Percentiles rank a stretch among this genome's conserved stretches.
Conservation (phyloP, 1,140 invertebrate species). For the Prorops nasuta region DNA sequence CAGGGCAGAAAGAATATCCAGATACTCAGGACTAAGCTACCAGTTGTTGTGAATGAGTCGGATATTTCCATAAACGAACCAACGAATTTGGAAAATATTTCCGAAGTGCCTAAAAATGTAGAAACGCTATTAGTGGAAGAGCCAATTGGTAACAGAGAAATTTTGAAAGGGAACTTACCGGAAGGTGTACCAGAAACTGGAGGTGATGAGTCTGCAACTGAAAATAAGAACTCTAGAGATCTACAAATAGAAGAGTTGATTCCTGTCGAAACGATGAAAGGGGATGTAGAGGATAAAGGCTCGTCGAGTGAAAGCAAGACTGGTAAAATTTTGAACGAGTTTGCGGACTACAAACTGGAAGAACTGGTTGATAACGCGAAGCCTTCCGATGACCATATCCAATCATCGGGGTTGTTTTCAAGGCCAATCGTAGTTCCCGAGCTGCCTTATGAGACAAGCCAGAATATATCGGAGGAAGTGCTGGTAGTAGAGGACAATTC, state of each 20-base stretch:
- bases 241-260: not conserved
- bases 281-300: too few species aligned
- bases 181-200: too few species aligned
- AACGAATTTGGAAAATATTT: not conserved
- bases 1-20: not conserved
- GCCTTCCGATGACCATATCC: not conserved
- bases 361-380: too few species aligned
- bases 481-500: too few species aligned
- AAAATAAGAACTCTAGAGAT: slow-evolving; percentile 4
- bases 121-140: not conserved
- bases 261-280: not conserved
- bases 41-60: not conserved
- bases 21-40: not conserved
- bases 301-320: too few species aligned
- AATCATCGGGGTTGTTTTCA: slow-evolving; percentile 23
- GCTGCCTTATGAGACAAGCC: slow-evolving; percentile 1
- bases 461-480: too few species aligned
- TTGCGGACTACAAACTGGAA: too few species aligned
- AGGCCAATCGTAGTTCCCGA: slow-evolving; percentile 50
- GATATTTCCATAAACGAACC: not conserved
- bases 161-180: too few species aligned
- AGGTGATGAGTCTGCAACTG: not conserved
- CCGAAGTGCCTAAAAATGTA: not conserved
- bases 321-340: not conserved
- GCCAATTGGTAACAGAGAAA: not conserved